phyloP scores from a whole-genome alignment of 2,888 invertebrate species.

The Hypselothyrea guttata region DNA sequence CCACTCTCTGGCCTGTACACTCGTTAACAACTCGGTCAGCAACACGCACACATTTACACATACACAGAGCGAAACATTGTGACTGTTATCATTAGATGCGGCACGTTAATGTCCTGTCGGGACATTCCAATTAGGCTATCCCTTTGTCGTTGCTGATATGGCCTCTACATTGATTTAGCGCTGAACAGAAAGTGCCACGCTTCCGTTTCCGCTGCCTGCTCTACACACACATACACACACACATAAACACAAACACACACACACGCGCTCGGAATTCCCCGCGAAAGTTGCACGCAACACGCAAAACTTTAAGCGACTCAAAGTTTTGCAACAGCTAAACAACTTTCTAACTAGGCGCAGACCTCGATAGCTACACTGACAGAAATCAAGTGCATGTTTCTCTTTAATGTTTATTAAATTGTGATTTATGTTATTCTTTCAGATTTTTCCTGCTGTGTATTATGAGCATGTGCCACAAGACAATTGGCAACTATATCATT shows the following conservation, averaged over 20 bases:
- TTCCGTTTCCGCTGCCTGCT: conserved; percentile 26
- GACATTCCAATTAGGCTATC: conserved; percentile 48
- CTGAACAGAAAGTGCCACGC: conserved; percentile 32
- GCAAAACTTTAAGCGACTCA: conserved; percentile 29
- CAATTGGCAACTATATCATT: conserved; percentile 24
- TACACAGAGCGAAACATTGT: neutral
- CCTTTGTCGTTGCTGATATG: conserved; percentile 9
- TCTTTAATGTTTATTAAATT: too few species aligned
- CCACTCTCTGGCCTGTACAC: conserved; percentile 8
- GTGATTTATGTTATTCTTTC: too few species aligned
- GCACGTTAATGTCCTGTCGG: conserved; percentile 44
- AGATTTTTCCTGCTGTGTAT: neutral
- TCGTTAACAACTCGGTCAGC: conserved; percentile 23
- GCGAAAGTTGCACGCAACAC: conserved; percentile 30
- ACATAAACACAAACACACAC: conserved; percentile 23
- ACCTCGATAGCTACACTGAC: conserved; percentile 10
- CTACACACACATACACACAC: conserved; percentile 16
- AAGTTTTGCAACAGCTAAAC: conserved; percentile 29
- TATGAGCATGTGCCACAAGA: conserved; percentile 17
- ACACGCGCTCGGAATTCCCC: conserved; percentile 2
- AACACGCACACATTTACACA: neutral
- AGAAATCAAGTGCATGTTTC: too few species aligned
- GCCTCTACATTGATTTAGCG: conserved; percentile 41
- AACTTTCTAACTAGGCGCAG: conserved; percentile 23
- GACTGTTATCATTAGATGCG: conserved; percentile 32